Conservation (phyloP, 2,113 vertebrate genomes). For the Ursus arctos region DNA sequence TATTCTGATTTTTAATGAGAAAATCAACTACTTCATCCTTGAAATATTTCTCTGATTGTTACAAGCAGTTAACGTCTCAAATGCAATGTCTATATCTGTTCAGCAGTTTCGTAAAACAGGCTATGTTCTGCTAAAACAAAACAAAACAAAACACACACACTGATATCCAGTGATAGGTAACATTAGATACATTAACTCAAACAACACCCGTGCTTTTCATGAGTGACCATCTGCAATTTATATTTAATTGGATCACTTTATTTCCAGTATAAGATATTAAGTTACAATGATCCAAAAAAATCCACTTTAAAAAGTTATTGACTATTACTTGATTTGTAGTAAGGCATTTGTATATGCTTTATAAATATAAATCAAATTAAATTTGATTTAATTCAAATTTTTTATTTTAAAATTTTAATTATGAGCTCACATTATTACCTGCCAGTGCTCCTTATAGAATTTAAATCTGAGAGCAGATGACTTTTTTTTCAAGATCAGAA, state of each 20-base stretch:
- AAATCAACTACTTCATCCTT: not conserved
- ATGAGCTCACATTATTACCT: not conserved
- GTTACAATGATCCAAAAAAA: not conserved
- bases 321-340: not conserved
- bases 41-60: not conserved
- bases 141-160: not conserved
- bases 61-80: not conserved
- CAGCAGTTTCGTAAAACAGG: not conserved
- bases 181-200: not conserved
- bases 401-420: slow-evolving; percentile 45
- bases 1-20: slow-evolving; percentile 14
- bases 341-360: not conserved
- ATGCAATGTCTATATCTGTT: not conserved
- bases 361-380: not conserved
- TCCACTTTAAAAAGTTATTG: not conserved
- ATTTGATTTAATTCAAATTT: not conserved
- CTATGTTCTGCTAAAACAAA: not conserved
- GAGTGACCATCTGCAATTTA: not conserved
- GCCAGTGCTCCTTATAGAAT: not conserved
- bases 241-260: not conserved
- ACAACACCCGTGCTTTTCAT: not conserved
- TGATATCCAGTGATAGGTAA: not conserved
- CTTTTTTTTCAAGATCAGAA: not conserved
- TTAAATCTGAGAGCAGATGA: not conserved
- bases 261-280: not conserved